Evolutionary conservation across 30 jellyfish, hydroid and myxozoan species (phyloP), one percentile per base, ranked within the genome.

Genomic region (Cassiopea andromeda): DNA sequence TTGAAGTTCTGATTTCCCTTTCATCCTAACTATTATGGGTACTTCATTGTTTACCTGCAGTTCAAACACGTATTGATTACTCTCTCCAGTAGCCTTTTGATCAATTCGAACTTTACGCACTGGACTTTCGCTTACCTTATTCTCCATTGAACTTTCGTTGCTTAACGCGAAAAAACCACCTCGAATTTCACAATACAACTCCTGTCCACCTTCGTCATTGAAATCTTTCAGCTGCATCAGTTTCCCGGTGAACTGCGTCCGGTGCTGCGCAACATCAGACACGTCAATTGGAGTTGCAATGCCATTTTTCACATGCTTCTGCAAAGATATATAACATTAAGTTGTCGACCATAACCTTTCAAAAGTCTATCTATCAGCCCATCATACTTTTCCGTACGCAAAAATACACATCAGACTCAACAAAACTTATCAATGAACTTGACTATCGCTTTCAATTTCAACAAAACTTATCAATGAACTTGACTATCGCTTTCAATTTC

Each of bases 111-210:
- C 75, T 68, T 87, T 75, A 50, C 86, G 82, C 18, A 73, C 85
- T 67, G 94, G 90, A 27, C 57, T 70, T 78, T 87, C 90, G 7
- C 68, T 38, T 6, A 68, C 48, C 27, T 61, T 68, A 43, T 87
- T 44, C 48, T 67, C 75, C 75, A 71, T 17, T 13, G 69, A 14
- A 1, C 57, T 73, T 27, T 87, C 90, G 2, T 16, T 78, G 74
- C 90, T 77, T 78, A 87, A 68, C 38, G 27, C 54, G 15, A 87
- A 70, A 19, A 48, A n/a, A n/a, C 94, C 94, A 27, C 77, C 85
- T n/a, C 82, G 82, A 15, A 80, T 57, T 17, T 69, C 85, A 60
- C 94, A 87, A 59, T 6, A 69, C 43, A 78, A 74, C 64, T 77
- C 94, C 48, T 27, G 46, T 43, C 90, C 94, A 17, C 49, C 3